Evolutionary conservation across 2,113 vertebrate genomes (phyloP).

Genomic region (Cnemophilus loriae): DNA sequence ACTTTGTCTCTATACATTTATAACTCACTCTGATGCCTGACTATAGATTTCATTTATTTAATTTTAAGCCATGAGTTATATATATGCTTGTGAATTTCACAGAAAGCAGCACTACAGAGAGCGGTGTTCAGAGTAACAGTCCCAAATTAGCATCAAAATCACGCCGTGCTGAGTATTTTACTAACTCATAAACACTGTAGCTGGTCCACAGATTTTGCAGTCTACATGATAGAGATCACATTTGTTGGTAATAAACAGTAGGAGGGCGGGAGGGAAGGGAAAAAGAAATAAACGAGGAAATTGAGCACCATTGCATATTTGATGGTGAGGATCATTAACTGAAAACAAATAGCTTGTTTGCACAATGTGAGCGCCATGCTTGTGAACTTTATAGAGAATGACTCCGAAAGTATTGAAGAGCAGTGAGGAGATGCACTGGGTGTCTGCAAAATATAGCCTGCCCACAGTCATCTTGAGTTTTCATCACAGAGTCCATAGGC

Average conservation of each 20-base stretch:
- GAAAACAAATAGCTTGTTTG: slow-evolving; percentile 32
- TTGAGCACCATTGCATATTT: not conserved
- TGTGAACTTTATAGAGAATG: not conserved
- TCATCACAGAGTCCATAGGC: not conserved
- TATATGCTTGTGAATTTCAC: not conserved
- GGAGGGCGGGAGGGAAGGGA: not conserved
- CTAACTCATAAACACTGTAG: not conserved
- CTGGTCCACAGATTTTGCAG: not conserved
- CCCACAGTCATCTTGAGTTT: not conserved
- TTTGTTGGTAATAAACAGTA: not conserved
- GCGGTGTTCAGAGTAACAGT: not conserved
- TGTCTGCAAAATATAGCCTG: not conserved
- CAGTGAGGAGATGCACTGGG: not conserved
- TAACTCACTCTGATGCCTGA: not conserved
- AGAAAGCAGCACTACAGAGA: not conserved
- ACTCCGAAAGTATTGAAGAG: not conserved
- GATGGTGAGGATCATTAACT: not conserved
- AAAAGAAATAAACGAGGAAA: not conserved
- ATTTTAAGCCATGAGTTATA: not conserved
- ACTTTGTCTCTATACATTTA: not conserved
- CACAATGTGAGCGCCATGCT: not conserved
- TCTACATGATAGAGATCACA: not conserved
- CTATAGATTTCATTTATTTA: not conserved
- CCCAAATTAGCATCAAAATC: not conserved
- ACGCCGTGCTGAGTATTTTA: not conserved